phyloP scores from a whole-genome alignment of 2,797 vertebrate genomes.

The Merluccius polli region DNA sequence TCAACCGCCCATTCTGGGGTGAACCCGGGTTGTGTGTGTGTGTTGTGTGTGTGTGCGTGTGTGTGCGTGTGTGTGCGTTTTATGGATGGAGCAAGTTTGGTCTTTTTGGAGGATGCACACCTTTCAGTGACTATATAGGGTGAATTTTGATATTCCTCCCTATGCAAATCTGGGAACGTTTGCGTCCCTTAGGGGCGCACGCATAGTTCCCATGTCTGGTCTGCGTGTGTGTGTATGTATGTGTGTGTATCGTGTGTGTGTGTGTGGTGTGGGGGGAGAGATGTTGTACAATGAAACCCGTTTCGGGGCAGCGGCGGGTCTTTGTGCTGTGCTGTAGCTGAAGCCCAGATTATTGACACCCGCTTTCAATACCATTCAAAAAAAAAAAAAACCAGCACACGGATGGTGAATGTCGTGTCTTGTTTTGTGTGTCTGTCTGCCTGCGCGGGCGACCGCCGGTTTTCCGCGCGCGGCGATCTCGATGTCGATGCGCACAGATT shows the following conservation, averaged over 20 bases:
- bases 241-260: too few relatives aligned
- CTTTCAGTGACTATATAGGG: slow-evolving; percentile 6
- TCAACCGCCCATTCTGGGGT: slow-evolving; percentile 27
- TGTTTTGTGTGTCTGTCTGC: slow-evolving; percentile 35
- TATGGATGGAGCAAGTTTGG: slow-evolving; percentile 70
- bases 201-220: slow-evolving; percentile 53
- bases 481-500: slow-evolving; percentile 64
- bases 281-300: slow-evolving; percentile 72
- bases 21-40: slow-evolving; percentile 38
- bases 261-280: slow-evolving; percentile 35
- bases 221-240: slow-evolving; percentile 30
- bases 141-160: slow-evolving; percentile 25
- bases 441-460: slow-evolving; percentile 19
- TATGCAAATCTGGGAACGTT: slow-evolving; percentile 38
- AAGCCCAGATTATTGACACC: slow-evolving; percentile 52
- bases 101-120: slow-evolving; percentile 57
- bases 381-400: slow-evolving; percentile 55
- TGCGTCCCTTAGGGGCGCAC: slow-evolving; percentile 41
- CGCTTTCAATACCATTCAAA: slow-evolving; percentile 7
- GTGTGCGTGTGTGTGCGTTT: too few relatives aligned
- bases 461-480: slow-evolving; percentile 45
- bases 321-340: slow-evolving; percentile 75
- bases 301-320: slow-evolving; percentile 66
- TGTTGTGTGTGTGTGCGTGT: not conserved
- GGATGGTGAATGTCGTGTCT: slow-evolving; percentile 47